Percentiles rank a stretch among this genome's conserved stretches.
These are phyloP conservation scores for Lacerta bilineata DNA, from an alignment of 2,797 vertebrate species.

Conservation along the genomic window DNA sequence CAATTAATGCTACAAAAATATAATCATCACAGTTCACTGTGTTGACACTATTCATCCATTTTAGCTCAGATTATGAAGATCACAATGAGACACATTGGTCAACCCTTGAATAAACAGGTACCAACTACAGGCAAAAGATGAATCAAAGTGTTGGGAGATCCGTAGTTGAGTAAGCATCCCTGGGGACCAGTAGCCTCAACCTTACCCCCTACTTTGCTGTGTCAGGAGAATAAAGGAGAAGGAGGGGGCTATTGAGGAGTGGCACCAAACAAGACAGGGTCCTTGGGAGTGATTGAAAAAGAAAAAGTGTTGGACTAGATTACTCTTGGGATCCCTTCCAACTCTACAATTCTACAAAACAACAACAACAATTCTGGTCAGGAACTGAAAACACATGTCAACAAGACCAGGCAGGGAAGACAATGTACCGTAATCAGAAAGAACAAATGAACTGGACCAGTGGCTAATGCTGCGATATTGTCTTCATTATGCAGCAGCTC, in stretches of 20 bases:
- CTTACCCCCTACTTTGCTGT: too few relatives aligned
- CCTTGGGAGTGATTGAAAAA: too few relatives aligned
- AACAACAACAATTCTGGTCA: neutral
- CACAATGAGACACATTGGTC: neutral
- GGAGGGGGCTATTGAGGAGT: too few relatives aligned
- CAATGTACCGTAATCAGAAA: too few relatives aligned
- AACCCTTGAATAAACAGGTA: neutral
- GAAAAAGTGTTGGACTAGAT: too few relatives aligned
- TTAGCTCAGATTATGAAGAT: neutral
- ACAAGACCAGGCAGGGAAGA: neutral
- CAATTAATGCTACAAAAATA: neutral
- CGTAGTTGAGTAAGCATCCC: too few relatives aligned
- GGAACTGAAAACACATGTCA: neutral
- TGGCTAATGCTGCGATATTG: neutral
- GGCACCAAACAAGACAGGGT: too few relatives aligned
- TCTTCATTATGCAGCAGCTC: neutral
- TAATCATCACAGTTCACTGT: neutral
- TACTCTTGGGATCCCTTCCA: too few relatives aligned
- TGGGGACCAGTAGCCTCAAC: too few relatives aligned
- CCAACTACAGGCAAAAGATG: neutral
- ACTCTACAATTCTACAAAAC: too few relatives aligned
- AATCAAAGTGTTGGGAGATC: neutral
- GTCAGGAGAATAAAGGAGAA: too few relatives aligned
- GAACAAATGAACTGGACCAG: neutral
- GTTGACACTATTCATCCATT: neutral